Evolutionary conservation across 2,113 vertebrate species (phyloP).

Genomic region (Columba janthina): DNA sequence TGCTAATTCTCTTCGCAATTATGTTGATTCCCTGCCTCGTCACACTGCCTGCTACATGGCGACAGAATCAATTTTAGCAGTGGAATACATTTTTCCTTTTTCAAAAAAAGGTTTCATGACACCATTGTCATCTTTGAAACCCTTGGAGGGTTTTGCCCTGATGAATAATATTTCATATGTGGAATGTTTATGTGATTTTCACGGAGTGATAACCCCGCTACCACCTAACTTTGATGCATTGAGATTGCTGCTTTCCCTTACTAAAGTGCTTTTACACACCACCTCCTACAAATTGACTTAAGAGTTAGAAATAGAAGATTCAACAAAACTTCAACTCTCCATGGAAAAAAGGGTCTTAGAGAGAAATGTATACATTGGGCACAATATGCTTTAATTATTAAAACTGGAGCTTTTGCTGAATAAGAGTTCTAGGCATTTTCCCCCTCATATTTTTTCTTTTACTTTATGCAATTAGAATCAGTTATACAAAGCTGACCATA

Average conservation of each 20-base stretch:
- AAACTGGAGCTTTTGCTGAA: slow-evolving; percentile 47
- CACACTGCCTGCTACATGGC: slow-evolving; percentile 71
- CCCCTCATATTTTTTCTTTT: not conserved
- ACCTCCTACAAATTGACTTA: slow-evolving; percentile 80
- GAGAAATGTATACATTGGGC: slow-evolving; percentile 70
- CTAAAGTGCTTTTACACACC: slow-evolving; percentile 82
- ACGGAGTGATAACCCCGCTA: slow-evolving; percentile 75
- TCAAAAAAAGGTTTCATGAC: slow-evolving; percentile 75
- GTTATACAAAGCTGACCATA: not conserved
- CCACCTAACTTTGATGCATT: slow-evolving; percentile 80
- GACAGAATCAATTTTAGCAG: slow-evolving; percentile 80
- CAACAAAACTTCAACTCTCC: slow-evolving; percentile 70
- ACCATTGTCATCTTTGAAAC: slow-evolving; percentile 77
- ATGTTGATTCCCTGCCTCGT: slow-evolving; percentile 74
- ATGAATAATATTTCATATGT: slow-evolving; percentile 85
- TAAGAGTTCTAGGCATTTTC: slow-evolving; percentile 18
- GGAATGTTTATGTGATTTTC: slow-evolving; percentile 86
- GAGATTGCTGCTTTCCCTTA: slow-evolving; percentile 73
- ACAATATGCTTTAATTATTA: slow-evolving; percentile 58
- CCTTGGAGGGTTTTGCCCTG: slow-evolving; percentile 75
- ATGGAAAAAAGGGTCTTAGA: slow-evolving; percentile 33
- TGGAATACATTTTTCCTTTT: slow-evolving; percentile 72
- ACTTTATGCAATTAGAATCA: not conserved
- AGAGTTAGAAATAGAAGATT: slow-evolving; percentile 78
- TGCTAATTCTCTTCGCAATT: slow-evolving; percentile 93